Evolutionary conservation across 37 sponge, comb jelly and placozoan genomes (phyloP).

Genomic region (Halichondria panicea): DNA sequence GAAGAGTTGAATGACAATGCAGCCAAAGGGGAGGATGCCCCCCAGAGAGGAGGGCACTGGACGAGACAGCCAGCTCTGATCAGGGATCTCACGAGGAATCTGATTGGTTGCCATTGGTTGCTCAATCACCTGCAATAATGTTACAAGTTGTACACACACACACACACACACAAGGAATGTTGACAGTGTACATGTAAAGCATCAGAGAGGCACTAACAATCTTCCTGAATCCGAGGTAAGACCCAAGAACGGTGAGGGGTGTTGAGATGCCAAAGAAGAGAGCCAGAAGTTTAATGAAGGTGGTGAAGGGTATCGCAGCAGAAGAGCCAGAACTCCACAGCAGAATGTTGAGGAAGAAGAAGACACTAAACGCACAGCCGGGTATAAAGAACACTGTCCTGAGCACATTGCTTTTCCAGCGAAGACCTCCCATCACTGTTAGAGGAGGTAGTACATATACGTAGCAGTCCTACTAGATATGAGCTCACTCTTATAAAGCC

Average conservation of each 20-base stretch:
- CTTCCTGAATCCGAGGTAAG: conserved; percentile 85
- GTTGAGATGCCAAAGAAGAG: conserved; percentile 89
- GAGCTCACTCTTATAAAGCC: conserved; percentile 85
- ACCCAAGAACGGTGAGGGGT: conserved; percentile 90
- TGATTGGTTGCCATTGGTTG: too few relatives aligned
- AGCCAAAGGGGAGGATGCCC: conserved; percentile 89
- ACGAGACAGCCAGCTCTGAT: conserved; percentile 71
- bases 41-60: conserved; percentile 80
- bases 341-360: conserved; percentile 89
- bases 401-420: conserved; percentile 82
- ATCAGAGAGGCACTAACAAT: conserved; percentile 64
- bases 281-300: conserved; percentile 79
- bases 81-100: conserved; percentile 90
- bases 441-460: not conserved
- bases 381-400: conserved; percentile 82
- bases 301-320: conserved; percentile 94
- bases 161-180: too few relatives aligned
- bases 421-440: conserved; percentile 82
- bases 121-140: too few relatives aligned
- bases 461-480: not conserved
- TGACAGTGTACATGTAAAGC: too few relatives aligned
- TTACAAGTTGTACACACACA: too few relatives aligned
- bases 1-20: conserved; percentile 90
- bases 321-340: conserved; percentile 87
- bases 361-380: conserved; percentile 47